Conservation (phyloP, 1,140 invertebrate genomes). For the Metaphire vulgaris region DNA sequence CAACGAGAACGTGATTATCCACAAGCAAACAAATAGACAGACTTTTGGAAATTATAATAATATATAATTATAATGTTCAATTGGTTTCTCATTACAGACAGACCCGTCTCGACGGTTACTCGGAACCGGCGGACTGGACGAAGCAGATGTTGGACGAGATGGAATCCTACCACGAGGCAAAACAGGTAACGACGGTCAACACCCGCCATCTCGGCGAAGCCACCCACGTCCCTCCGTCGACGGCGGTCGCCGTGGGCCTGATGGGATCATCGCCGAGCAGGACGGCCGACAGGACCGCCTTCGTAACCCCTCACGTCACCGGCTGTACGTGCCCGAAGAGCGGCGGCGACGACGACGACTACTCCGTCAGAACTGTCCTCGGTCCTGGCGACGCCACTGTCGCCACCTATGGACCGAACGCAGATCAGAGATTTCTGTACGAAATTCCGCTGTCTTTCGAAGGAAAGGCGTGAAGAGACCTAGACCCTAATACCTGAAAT, state of each 20-base stretch:
- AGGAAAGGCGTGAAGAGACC: no score
- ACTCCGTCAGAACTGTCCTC: background rate
- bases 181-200: background rate
- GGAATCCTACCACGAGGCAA: background rate
- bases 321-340: background rate
- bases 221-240: background rate
- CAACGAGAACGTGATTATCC: no score
- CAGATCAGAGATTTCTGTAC: background rate
- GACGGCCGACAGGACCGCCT: background rate
- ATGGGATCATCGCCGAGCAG: background rate
- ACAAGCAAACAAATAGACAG: no score
- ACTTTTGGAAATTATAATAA: no score
- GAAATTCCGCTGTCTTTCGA: background rate
- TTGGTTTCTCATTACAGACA: background rate
- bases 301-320: background rate
- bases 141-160: background rate
- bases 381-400: background rate
- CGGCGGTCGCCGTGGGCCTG: background rate
- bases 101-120: background rate
- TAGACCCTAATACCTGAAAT: no score
- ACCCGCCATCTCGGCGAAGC: background rate
- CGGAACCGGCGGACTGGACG: background rate
- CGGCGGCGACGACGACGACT: background rate
- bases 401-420: background rate
- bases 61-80: no score